Evolutionary conservation across 92 coral and sea anemone genomes (phyloP).

Genomic region (Diadumene lineata): DNA sequence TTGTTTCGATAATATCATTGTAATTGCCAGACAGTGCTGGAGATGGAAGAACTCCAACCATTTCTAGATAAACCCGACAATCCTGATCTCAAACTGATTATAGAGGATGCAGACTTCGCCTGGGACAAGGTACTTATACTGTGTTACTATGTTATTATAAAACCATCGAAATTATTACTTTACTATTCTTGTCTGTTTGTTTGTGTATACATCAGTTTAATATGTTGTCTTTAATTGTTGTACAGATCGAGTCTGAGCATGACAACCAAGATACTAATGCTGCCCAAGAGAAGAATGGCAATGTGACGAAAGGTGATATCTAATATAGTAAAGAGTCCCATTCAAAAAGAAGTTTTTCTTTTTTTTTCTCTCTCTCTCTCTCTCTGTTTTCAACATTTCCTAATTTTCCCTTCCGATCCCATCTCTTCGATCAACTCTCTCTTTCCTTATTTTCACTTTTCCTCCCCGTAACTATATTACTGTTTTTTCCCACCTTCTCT

Average conservation of each 20-base stretch:
- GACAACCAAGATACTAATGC: conserved; percentile 13
- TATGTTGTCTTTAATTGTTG: neutral
- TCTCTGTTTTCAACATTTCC: too few species aligned
- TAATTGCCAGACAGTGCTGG: conserved; percentile 33
- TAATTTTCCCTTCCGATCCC: too few species aligned
- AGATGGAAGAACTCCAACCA: conserved; percentile 45
- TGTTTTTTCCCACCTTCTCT: too few species aligned
- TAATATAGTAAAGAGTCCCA: neutral
- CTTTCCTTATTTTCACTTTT: too few species aligned
- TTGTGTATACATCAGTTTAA: neutral
- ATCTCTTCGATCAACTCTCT: too few species aligned
- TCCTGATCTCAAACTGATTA: conserved; percentile 13
- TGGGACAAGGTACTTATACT: conserved; percentile 49
- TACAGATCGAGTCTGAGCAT: conserved; percentile 21
- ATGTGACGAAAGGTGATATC: conserved; percentile 6
- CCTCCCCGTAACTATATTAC: too few species aligned
- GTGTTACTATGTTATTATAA: neutral
- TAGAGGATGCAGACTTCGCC: conserved; percentile 43
- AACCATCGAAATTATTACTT: neutral
- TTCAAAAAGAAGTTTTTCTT: too few species aligned
- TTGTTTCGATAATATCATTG: too few species aligned
- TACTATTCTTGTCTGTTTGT: neutral
- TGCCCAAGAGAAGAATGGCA: conserved; percentile 16
- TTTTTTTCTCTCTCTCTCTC: too few species aligned
- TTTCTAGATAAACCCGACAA: conserved; percentile 34